phyloP scores from a whole-genome alignment of 1,140 invertebrate species.

The Phortica variegata region DNA sequence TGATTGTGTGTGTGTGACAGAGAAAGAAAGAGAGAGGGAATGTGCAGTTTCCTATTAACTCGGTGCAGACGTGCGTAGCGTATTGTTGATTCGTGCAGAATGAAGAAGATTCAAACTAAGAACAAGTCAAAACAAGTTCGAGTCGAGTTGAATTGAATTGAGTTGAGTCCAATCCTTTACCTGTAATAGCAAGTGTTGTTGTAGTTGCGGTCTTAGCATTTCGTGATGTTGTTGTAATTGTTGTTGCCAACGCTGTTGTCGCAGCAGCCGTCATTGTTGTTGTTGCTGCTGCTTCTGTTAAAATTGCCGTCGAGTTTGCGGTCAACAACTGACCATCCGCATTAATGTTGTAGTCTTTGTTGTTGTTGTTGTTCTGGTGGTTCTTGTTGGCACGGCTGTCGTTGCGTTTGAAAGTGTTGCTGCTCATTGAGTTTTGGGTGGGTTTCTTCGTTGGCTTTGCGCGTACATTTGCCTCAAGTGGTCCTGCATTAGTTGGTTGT shows the following conservation, averaged over 20 bases:
- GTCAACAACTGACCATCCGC: too few relatives aligned
- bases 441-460: slow-evolving; percentile 45
- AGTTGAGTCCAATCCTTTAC: slow-evolving; percentile 21
- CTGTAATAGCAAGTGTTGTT: slow-evolving; percentile 49
- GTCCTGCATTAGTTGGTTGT: slow-evolving; percentile 45
- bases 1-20: too few relatives aligned
- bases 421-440: slow-evolving; percentile 26
- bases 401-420: slow-evolving; percentile 8
- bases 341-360: slow-evolving; percentile 25
- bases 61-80: too few relatives aligned
- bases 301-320: slow-evolving; percentile 8
- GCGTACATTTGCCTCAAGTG: slow-evolving; percentile 42
- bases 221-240: slow-evolving; percentile 50
- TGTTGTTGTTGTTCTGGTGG: slow-evolving; percentile 14
- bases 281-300: slow-evolving; percentile 15
- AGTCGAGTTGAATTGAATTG: too few relatives aligned
- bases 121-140: too few relatives aligned
- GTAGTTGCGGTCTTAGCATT: slow-evolving; percentile 49
- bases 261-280: slow-evolving; percentile 42
- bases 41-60: too few relatives aligned
- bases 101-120: too few relatives aligned
- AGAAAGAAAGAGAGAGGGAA: too few relatives aligned
- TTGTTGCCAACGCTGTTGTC: slow-evolving; percentile 46
- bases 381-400: slow-evolving; percentile 15
- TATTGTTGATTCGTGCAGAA: too few relatives aligned